Conservation (phyloP, 2,888 invertebrate genomes). For the Opisthograptis luteolata region DNA sequence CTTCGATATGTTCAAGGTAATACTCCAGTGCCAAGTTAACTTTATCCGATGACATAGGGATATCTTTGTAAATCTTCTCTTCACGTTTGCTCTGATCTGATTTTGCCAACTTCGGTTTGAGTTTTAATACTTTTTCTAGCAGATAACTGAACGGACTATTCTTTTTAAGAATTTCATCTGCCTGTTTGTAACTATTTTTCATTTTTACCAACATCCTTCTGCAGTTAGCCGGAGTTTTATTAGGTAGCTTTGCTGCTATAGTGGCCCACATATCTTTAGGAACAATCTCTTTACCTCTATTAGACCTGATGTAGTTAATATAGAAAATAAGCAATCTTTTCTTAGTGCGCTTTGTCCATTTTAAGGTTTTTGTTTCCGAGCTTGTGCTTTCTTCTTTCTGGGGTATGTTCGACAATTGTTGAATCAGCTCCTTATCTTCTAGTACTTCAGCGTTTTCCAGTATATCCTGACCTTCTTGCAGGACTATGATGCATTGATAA, state of each 20-base stretch:
- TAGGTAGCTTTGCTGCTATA: constrained; percentile 56
- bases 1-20: constrained; percentile 68
- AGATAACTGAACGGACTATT: constrained; percentile 49
- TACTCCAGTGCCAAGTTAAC: constrained; percentile 61
- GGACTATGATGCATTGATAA: constrained; percentile 73
- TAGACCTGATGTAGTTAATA: constrained; percentile 61
- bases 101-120: constrained; percentile 61
- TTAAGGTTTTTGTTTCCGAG: constrained; percentile 31
- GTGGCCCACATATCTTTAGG: constrained; percentile 67
- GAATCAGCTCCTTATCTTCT: constrained; percentile 42
- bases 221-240: constrained; percentile 58
- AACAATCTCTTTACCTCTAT: constrained; percentile 57
- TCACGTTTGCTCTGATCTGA: constrained; percentile 44
- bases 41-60: constrained; percentile 54
- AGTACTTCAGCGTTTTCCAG: constrained; percentile 17
- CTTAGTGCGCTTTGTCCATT: constrained; percentile 66
- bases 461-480: constrained; percentile 69
- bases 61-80: constrained; percentile 56
- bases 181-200: constrained; percentile 51
- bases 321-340: constrained; percentile 60
- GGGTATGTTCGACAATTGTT: constrained; percentile 44
- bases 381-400: constrained; percentile 24
- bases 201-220: constrained; percentile 65
- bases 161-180: constrained; percentile 39
- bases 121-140: constrained; percentile 57